A percentile compares a stretch with the other conserved stretches of the same genome.
phyloP scores from a whole-genome alignment of 2,888 invertebrate genomes.

The Erebia ligea region DNA sequence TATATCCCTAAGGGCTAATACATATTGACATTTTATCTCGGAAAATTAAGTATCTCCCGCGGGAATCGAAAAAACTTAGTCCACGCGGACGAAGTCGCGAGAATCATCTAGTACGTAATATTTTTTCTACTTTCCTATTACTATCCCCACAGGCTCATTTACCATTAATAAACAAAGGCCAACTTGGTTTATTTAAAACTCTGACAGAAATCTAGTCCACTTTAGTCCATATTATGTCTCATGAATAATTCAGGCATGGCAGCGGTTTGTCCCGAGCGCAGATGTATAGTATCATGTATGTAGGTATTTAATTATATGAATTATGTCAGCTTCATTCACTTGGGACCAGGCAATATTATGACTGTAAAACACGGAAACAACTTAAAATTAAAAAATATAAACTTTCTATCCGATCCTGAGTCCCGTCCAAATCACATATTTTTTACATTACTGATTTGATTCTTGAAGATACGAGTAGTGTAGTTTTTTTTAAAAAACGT shows the following conservation, averaged over 20 bases:
- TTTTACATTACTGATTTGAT: no score
- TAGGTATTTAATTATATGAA: not conserved
- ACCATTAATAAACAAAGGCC: not conserved
- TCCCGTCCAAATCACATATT: no score
- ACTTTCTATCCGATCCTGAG: no score
- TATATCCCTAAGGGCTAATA: no score
- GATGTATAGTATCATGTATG: slow-evolving; percentile 13
- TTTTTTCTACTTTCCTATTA: not conserved
- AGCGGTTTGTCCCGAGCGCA: slow-evolving; percentile 18
- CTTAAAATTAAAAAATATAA: not conserved
- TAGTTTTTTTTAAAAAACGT: no score
- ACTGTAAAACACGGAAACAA: not conserved
- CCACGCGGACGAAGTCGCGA: no score
- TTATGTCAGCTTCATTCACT: slow-evolving; percentile 16
- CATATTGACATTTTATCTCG: no score
- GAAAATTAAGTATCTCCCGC: no score
- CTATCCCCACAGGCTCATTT: not conserved
- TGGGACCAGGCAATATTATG: slow-evolving; percentile 4
- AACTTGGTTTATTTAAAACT: slow-evolving; percentile 14
- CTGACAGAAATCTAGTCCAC: slow-evolving; percentile 18
- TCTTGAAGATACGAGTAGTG: no score
- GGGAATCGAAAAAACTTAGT: no score
- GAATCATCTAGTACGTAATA: no score
- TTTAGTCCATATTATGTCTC: slow-evolving; percentile 18
- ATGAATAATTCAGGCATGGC: slow-evolving; percentile 21